Percentiles rank a stretch among this genome's conserved stretches.
These are phyloP conservation scores for Hydrotaea cyrtoneurina DNA, from an alignment of 2,888 invertebrate genomes.

Conservation along the genomic window DNA sequence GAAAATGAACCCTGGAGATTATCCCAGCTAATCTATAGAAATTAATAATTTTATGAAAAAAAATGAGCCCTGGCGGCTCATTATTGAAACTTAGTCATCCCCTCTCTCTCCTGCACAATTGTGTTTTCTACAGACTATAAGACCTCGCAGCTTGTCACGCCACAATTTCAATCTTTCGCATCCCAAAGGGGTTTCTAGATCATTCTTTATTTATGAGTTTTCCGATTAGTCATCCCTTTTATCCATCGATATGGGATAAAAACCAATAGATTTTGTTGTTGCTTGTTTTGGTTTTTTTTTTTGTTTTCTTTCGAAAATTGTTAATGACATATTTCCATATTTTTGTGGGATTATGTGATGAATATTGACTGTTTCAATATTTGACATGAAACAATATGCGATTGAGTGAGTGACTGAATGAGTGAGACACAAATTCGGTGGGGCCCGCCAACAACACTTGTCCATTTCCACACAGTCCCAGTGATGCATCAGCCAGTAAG, in stretches of 20 bases:
- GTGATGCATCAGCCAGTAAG: conserved; percentile 3
- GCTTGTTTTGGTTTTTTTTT: not conserved
- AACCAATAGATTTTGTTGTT: not conserved
- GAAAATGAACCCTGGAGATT: no score
- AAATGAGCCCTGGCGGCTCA: no score
- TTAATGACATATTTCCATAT: conserved; percentile 9
- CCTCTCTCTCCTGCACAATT: no score
- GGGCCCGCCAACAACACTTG: not conserved
- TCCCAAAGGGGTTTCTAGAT: not conserved
- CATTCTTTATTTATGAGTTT: not conserved
- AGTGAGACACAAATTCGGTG: not conserved
- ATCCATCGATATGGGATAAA: not conserved
- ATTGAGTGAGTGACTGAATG: not conserved
- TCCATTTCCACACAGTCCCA: not conserved
- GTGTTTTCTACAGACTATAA: no score
- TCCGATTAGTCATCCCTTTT: not conserved
- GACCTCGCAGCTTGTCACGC: no score
- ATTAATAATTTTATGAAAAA: no score
- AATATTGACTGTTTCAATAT: not conserved
- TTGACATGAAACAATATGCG: conserved; percentile 6
- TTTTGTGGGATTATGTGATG: not conserved
- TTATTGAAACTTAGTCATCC: no score
- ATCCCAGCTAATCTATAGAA: no score
- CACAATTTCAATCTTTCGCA: no score
- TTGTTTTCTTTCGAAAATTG: not conserved